Base-by-base conservation (phyloP, 2,797 vertebrate genomes). In the Tragopan temminckii region DNA sequence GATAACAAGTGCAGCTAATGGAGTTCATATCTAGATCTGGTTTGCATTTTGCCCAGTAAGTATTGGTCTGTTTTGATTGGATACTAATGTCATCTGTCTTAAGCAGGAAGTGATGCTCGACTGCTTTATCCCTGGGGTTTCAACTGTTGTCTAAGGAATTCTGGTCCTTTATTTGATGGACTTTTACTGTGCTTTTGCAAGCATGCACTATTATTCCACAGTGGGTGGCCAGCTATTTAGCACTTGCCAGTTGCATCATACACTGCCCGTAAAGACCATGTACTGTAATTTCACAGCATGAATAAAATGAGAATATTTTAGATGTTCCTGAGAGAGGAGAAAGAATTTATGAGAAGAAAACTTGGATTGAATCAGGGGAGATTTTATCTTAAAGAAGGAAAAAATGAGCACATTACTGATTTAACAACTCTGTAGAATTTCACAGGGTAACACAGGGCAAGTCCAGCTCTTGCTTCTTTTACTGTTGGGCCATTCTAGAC, bases 51-150 rank as follows among this genome's bases (percentile, higher is more conserved):
- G 42, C 42, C 66, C 58, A 66, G 5, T 7, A 62, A 77, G 46
- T 38, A 85, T 81, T 69, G 55, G 55, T 17, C 85, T 64, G 35
- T 90, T 97, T 93, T 93, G 88, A 96, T 92, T 96, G 95, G 91
- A 64, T 85, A 59, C 57, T 29, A 88, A 94, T 85, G 92, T 95
- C 94, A 87, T 97, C 96, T 94, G 77, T 97, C 95, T 96, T 94
- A 96, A 95, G 89, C 83, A 97, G 97, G 96, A 98, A 97, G 94
- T 97, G 95, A 97, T 97, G 74, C 94, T 97, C 57, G 94, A 97
- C 95, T 97, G 96, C 91, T 86, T 96, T 94, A 94, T 97, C 84
- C 94, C 87, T 96, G 93, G 93, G 95, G 90, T 97, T 96, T 97
- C 94, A 91, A 94, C 91, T 89, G 94, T 85, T 92, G 95, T 95